Conservation (phyloP, 2,797 vertebrate species). For the Chiloscyllium punctatum region DNA sequence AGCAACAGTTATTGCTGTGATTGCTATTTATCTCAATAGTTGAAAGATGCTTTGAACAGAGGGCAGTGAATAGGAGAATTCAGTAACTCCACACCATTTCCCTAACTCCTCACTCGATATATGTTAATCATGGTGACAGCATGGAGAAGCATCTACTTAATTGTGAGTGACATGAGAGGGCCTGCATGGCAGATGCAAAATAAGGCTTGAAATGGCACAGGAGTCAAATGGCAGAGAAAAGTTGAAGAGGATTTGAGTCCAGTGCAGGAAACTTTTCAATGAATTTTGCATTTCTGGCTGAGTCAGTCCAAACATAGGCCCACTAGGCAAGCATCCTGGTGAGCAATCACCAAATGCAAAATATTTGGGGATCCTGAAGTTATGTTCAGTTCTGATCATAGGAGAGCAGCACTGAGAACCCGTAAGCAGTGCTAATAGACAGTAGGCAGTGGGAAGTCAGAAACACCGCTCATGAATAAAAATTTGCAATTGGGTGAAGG, state of each 20-base stretch:
- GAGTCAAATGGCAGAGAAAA: not conserved
- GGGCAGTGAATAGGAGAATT: not conserved
- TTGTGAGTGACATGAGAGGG: not conserved
- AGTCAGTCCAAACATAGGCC: not conserved
- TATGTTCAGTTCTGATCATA: no score
- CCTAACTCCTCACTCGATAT: not conserved
- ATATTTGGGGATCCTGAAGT: no score
- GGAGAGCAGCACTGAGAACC: no score
- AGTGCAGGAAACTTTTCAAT: not conserved
- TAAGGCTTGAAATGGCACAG: not conserved
- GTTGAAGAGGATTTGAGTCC: not conserved
- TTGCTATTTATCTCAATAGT: not conserved
- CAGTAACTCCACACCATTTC: not conserved
- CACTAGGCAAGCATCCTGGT: not conserved
- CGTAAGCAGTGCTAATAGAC: no score
- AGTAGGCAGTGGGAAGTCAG: no score
- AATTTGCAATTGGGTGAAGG: no score
- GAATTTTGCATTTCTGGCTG: not conserved
- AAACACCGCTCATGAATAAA: no score
- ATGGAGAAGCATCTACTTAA: not conserved
- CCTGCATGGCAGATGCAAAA: not conserved
- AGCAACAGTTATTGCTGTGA: not conserved
- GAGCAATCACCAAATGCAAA: not conserved
- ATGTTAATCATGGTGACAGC: not conserved
- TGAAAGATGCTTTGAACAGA: not conserved